Percentiles rank a stretch among this genome's conserved stretches.
Conservation (phyloP, 2,797 vertebrate species). For the Ctenopoma multispine region DNA sequence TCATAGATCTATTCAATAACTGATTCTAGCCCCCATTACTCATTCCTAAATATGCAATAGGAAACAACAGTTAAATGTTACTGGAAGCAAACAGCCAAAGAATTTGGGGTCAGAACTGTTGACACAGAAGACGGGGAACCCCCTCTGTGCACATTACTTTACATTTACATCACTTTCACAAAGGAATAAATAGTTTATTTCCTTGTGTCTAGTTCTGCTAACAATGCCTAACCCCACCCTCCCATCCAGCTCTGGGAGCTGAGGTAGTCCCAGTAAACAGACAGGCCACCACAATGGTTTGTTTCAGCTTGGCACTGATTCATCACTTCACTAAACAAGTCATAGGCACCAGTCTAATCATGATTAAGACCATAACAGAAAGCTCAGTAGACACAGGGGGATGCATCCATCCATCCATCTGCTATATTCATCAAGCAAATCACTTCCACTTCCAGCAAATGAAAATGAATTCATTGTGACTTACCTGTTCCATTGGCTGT, state of each 20-base stretch:
- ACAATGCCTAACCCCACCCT: slow-evolving; percentile 55
- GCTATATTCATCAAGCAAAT: slow-evolving; percentile 79
- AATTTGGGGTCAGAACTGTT: slow-evolving; percentile 56
- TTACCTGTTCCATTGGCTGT: slow-evolving; percentile 82
- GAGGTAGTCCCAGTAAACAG: slow-evolving; percentile 66
- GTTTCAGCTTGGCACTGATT: slow-evolving; percentile 69
- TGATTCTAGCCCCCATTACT: slow-evolving; percentile 76
- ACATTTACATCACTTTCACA: no score
- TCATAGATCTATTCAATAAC: slow-evolving; percentile 82
- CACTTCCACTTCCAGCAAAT: slow-evolving; percentile 81
- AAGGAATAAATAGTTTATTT: slow-evolving; percentile 69
- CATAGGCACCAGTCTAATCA: slow-evolving; percentile 75
- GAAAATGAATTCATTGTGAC: slow-evolving; percentile 80
- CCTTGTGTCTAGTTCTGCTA: slow-evolving; percentile 49
- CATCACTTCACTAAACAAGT: slow-evolving; percentile 67
- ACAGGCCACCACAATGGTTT: slow-evolving; percentile 58
- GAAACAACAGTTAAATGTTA: slow-evolving; percentile 55
- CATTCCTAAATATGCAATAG: slow-evolving; percentile 75
- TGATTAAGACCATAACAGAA: slow-evolving; percentile 76
- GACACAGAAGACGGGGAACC: slow-evolving; percentile 29
- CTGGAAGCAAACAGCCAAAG: slow-evolving; percentile 26
- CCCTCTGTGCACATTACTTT: slow-evolving; percentile 42
- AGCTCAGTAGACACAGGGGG: slow-evolving; percentile 61
- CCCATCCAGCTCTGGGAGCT: slow-evolving; percentile 44
- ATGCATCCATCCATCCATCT: slow-evolving; percentile 75